Evolutionary conservation across 2,113 vertebrate genomes (phyloP), one percentile per base, ranked within the genome.

Genomic region (Prunella fulvescens): DNA sequence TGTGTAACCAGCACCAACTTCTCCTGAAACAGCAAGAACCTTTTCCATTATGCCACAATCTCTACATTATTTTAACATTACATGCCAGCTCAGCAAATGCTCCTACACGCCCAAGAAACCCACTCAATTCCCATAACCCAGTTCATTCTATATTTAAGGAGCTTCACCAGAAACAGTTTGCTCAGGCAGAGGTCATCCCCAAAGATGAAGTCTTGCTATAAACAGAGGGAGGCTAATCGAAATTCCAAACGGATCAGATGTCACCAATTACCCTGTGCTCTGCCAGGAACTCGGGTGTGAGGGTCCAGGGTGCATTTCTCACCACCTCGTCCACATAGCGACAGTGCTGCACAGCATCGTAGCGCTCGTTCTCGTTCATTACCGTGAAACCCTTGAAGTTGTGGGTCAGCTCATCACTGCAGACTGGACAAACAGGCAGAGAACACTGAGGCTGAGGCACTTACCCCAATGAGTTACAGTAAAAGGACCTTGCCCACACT

Each of bases 331-430:
- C 99, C 94, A 99, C 99, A 1, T 99, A 99, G 95, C 99, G 99
- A 93, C 99, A 99, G 90, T 99, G 99, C 93, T 98, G 98, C 71
- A 99, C 97, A 0, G 99, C 99, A 3, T 99, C 99, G 2, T 99
- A 99, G 56, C 99, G 98, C 89, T 99, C 99, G 1, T 98, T 99
- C 39, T 99, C 99, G 3, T 99, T 99, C 99, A 99, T 99, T 82
- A 99, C 99, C 0, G 99, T 99, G 98, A 99, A 99, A 96, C 99
- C 99, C 97, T 99, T 99, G 96, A 99, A 98, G 97, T 99, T 99
- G 97, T 99, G 99, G 8, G 99, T 99, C 64, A 99, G 98, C 82
- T 99, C 99, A 47, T 99, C 99, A 19, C 99, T 99, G 98, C 99
- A 99, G 93, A 99, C 99, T 99, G 95, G 37, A 86, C 76, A 61